Base-by-base conservation (phyloP, 2,113 vertebrate species). In the Salvelinus sp. region DNA sequence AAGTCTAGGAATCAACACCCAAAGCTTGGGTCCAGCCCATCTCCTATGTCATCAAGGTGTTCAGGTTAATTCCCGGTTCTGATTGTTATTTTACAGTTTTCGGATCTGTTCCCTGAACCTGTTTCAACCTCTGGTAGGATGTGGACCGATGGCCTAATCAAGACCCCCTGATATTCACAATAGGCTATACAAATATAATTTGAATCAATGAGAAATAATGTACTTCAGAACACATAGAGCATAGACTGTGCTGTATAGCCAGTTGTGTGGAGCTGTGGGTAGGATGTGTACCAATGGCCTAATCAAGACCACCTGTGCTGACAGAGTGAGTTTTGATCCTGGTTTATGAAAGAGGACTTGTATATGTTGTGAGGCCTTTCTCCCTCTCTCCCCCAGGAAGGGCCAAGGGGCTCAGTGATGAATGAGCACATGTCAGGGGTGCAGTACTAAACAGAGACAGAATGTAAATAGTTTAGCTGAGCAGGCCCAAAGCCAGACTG, bases 281-380 rank as follows among this genome's bases (percentile, higher is more conserved):
- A 30, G 18, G 27, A 67, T 13, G 65, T 7, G 65, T 14, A 67
- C 12, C 65, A 3, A 12, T 47, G n/a, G 9, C 5, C 65, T 69
- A 70, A 70, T 74, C 23, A 63, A 62, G 78, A 80, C 82, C 76
- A 80, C 78, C 82, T 83, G 78, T 75, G 48, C 78, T 44, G 78
- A 70, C 70, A 64, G 63, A 74, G 65, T 16, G 12, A 74, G 67
- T 81, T 79, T 72, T 71, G 70, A 76, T 81, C 73, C 76, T n/a
- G 14, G 9, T 3, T 44, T 48, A 20, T 1, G 47, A 47, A 48
- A 75, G 54, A 60, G 60, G 38, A 76, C 69, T 69, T 65, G 78
- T 63, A 80, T 79, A 73, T 73, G 33, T 54, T 71, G 65, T 62
- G 25, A 67, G 72, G 69, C 70, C 6, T 57, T 66, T 63, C 60